phyloP scores from a whole-genome alignment of 2,113 vertebrate genomes.

The Gymnarchus niloticus region DNA sequence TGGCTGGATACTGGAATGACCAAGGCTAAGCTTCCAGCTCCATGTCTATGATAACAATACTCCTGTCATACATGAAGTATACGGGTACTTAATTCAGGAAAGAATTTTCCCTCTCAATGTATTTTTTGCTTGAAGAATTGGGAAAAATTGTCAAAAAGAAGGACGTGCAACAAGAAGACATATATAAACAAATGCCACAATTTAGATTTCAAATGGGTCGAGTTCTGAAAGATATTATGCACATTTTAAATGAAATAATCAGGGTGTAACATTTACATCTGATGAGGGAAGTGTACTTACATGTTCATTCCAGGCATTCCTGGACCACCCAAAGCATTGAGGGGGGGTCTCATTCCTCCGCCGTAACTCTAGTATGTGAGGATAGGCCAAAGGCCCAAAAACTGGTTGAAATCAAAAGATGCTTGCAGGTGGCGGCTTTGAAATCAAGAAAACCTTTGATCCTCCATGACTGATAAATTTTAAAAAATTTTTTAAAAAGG shows the following conservation, averaged over 20 bases:
- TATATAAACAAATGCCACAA: background rate
- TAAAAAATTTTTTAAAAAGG: background rate
- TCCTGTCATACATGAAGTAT: background rate
- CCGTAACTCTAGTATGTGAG: slow-evolving; percentile 86
- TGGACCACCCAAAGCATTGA: slow-evolving; percentile 92
- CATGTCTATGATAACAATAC: background rate
- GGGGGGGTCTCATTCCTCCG: slow-evolving; percentile 95
- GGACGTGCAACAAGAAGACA: background rate
- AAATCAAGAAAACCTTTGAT: no score
- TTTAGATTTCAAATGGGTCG: background rate
- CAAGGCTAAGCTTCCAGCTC: background rate
- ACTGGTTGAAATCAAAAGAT: background rate
- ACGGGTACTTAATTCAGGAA: background rate
- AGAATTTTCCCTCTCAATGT: background rate
- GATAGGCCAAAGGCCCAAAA: slow-evolving; percentile 64
- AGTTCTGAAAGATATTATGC: background rate
- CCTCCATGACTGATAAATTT: no score
- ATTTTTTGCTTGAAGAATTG: background rate
- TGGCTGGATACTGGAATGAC: no score
- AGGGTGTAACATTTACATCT: background rate
- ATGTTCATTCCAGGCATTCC: slow-evolving; percentile 98
- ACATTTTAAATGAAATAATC: background rate
- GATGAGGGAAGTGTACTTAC: slow-evolving; percentile 57
- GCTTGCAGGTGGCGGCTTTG: background rate
- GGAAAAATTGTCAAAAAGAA: background rate